These are phyloP conservation scores for Oscheius sp. DNA, from an alignment of 2,888 invertebrate species.

Conservation along the genomic window DNA sequence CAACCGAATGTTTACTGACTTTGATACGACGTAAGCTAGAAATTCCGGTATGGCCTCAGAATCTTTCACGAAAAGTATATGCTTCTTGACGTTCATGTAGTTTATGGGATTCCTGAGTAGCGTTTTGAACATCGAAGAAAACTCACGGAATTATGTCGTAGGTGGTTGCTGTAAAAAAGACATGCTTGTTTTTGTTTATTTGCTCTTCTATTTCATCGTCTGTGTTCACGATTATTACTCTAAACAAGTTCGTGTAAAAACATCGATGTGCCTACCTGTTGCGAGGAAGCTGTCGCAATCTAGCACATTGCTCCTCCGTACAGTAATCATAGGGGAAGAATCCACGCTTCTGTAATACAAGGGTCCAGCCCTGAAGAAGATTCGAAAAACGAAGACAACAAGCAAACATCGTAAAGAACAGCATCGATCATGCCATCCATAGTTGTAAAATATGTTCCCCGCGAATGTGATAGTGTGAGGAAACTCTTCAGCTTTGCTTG, in stretches of 20 bases:
- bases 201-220: constrained; percentile 41
- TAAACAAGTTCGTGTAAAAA: background rate
- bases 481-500: constrained; percentile 50
- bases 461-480: constrained; percentile 46
- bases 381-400: background rate
- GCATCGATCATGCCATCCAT: constrained; percentile 51
- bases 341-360: constrained; percentile 51
- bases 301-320: constrained; percentile 43
- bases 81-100: constrained; percentile 28
- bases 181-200: constrained; percentile 38
- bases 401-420: constrained; percentile 29
- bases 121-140: background rate
- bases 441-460: constrained; percentile 51
- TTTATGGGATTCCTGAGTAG: constrained; percentile 24
- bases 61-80: constrained; percentile 48
- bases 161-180: constrained; percentile 45
- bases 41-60: constrained; percentile 45
- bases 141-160: constrained; percentile 40
- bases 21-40: constrained; percentile 48
- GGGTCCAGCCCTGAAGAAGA: constrained; percentile 44
- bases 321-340: constrained; percentile 47
- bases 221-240: constrained; percentile 26
- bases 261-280: constrained; percentile 1
- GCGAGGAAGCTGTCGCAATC: constrained; percentile 30
- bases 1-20: constrained; percentile 27